Conservation (phyloP, 30 jellyfish, hydroid and myxozoan genomes). For the Catostylus mosaicus region DNA sequence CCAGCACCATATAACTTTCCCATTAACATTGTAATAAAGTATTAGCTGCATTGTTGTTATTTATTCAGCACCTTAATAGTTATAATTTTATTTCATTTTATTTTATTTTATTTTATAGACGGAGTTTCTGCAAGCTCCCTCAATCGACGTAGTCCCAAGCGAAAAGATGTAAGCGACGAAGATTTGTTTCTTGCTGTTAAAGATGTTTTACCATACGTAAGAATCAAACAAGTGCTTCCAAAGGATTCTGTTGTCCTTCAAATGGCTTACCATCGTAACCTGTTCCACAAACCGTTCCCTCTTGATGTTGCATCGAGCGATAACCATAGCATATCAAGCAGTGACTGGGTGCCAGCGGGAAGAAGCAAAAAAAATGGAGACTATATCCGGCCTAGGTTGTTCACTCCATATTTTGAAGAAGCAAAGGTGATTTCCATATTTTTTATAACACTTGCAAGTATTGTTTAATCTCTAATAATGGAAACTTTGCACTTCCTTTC, state of each 20-base stretch:
- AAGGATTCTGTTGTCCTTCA: constrained; percentile 75
- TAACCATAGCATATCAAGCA: constrained; percentile 30
- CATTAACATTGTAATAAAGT: too few relatives aligned
- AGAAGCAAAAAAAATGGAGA: constrained; percentile 39
- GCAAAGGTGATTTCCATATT: constrained; percentile 71
- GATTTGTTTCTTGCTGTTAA: constrained; percentile 66
- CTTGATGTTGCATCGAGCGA: constrained; percentile 78
- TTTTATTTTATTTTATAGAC: constrained; percentile 26
- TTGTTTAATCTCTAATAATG: too few relatives aligned
- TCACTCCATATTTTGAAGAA: constrained; percentile 80
- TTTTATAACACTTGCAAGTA: too few relatives aligned
- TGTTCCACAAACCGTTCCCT: constrained; percentile 82
- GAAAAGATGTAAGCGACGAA: constrained; percentile 81
- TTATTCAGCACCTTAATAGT: too few relatives aligned
- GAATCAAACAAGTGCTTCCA: constrained; percentile 83
- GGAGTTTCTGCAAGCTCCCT: constrained; percentile 78
- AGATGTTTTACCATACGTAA: constrained; percentile 68
- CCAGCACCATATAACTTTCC: too few relatives aligned
- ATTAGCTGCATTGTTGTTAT: too few relatives aligned
- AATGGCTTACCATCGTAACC: constrained; percentile 86
- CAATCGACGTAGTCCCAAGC: constrained; percentile 89
- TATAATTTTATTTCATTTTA: too few relatives aligned
- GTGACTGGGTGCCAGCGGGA: constrained; percentile 55
- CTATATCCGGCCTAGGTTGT: constrained; percentile 82
- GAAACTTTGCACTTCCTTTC: too few relatives aligned